A percentile compares a stretch with the other conserved stretches of the same genome.
Conservation (phyloP, 2,113 vertebrate species). For the Caranx melampygus region DNA sequence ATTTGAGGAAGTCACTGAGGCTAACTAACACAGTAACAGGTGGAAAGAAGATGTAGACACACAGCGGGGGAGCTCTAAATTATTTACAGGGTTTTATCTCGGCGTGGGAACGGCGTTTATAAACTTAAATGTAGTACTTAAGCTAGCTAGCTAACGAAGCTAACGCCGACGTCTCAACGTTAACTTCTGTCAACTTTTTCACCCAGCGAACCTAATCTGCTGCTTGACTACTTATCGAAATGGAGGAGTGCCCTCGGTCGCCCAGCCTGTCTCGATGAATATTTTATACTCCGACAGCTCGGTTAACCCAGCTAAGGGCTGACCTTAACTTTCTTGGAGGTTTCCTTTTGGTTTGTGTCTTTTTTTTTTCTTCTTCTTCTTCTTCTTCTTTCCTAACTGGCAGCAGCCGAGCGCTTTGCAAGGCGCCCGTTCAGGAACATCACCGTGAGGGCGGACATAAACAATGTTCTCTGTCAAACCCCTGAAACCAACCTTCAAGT, state of each 20-base stretch:
- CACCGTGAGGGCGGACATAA: conserved; percentile 56
- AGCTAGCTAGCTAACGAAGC: conserved; percentile 67
- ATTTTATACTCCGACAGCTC: conserved; percentile 25
- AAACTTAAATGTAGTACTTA: conserved; percentile 64
- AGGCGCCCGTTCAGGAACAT: conserved; percentile 40
- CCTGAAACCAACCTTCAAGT: conserved; percentile 90
- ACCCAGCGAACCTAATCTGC: conserved; percentile 34
- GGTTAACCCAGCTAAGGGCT: conserved; percentile 32
- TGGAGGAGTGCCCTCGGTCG: conserved; percentile 53
- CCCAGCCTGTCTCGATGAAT: conserved; percentile 42
- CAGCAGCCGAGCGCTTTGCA: conserved; percentile 38
- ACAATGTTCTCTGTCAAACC: conserved; percentile 92
- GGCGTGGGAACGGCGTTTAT: conserved; percentile 1
- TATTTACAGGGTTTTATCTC: not conserved
- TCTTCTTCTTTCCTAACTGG: conserved; percentile 16
- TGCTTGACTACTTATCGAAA: conserved; percentile 20
- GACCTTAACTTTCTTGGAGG: conserved; percentile 45
- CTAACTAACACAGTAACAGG: conserved; percentile 55
- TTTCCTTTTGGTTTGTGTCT: conserved; percentile 14
- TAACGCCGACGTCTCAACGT: conserved; percentile 61
- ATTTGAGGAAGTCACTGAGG: conserved; percentile 70
- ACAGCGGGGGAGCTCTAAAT: not conserved
- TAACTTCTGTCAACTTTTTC: conserved; percentile 76
- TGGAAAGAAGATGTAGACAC: conserved; percentile 70
- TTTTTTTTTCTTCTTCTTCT: not conserved